Evolutionary conservation across 2,797 vertebrate species (phyloP).

Genomic region (Champsocephalus esox): DNA sequence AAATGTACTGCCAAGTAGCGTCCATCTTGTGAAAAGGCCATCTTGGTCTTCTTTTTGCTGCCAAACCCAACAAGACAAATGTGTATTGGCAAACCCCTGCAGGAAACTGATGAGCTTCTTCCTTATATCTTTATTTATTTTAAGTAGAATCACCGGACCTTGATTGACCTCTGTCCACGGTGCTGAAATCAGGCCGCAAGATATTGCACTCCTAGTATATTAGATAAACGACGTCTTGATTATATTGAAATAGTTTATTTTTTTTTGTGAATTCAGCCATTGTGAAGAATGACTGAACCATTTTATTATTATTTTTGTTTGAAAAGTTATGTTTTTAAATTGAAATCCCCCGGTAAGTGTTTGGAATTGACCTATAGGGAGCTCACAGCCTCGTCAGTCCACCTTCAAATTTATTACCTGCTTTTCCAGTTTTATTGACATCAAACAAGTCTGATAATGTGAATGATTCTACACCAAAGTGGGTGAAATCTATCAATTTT

Average conservation of each 20-base stretch:
- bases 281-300: neutral
- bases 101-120: constrained; percentile 8
- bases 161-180: neutral
- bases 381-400: neutral
- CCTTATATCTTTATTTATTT: neutral
- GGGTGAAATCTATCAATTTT: too few relatives aligned
- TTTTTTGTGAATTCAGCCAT: neutral
- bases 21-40: neutral
- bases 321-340: neutral
- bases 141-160: neutral
- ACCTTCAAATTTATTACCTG: neutral
- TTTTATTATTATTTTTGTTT: too few relatives aligned
- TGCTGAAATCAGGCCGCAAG: constrained; percentile 13
- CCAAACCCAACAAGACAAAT: neutral
- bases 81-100: neutral
- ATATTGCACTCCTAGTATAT: neutral
- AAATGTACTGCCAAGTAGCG: neutral
- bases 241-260: neutral
- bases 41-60: neutral
- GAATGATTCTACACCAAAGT: too few relatives aligned
- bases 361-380: neutral
- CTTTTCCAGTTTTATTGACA: neutral
- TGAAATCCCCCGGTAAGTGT: too few relatives aligned
- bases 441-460: neutral
- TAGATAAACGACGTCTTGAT: neutral